Conservation (phyloP, 2,113 vertebrate species). For the Stegastes partitus region DNA sequence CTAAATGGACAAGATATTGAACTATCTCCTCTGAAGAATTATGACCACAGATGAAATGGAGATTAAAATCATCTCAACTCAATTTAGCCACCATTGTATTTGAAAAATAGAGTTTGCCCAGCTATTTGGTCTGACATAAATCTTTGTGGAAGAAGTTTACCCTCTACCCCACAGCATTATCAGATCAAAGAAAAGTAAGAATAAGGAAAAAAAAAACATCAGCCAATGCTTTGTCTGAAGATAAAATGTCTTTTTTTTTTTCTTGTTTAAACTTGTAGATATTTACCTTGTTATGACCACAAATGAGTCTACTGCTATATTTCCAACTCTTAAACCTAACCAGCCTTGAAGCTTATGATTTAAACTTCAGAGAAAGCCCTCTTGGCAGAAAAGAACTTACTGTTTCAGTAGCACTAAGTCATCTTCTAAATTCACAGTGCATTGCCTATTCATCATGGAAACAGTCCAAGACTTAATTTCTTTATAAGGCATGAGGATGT, state of each 20-base stretch:
- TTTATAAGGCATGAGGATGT: slow-evolving; percentile 47
- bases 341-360: slow-evolving; percentile 29
- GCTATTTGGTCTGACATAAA: slow-evolving; percentile 31
- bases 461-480: slow-evolving; percentile 39
- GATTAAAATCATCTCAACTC: slow-evolving; percentile 40
- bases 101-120: slow-evolving; percentile 22
- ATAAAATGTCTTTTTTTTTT: not conserved
- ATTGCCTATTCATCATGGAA: slow-evolving; percentile 55
- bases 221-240: not conserved
- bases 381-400: slow-evolving; percentile 42
- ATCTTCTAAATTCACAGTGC: slow-evolving; percentile 52
- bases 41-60: slow-evolving; percentile 24
- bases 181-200: slow-evolving; percentile 6
- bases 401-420: slow-evolving; percentile 33
- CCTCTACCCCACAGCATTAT: not conserved
- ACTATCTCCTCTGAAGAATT: slow-evolving; percentile 21
- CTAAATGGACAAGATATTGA: not conserved
- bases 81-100: slow-evolving; percentile 26
- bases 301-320: not conserved
- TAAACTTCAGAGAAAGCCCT: slow-evolving; percentile 41
- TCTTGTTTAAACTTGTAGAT: not conserved
- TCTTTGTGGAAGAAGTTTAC: slow-evolving; percentile 29
- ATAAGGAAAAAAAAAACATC: not conserved
- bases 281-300: slow-evolving; percentile 11
- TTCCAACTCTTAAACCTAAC: not conserved